A percentile compares a stretch with the other conserved stretches of the same genome.
Evolutionary conservation across 2,888 invertebrate genomes (phyloP).

Genomic region (Acanthosepion esculentum): DNA sequence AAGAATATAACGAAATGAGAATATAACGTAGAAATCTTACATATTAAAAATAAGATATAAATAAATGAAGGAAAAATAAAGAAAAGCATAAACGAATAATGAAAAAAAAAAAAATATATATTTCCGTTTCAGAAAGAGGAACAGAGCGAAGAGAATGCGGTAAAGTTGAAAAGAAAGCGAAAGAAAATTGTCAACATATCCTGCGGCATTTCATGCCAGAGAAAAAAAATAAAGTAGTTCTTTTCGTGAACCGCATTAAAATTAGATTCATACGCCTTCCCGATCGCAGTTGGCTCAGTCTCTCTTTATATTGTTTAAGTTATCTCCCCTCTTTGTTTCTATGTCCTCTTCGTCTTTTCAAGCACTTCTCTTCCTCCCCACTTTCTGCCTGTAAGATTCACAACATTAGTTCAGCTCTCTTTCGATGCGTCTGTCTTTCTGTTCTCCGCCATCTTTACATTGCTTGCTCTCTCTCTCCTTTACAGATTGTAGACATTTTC

Average conservation of each 20-base stretch:
- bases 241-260: background rate
- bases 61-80: background rate
- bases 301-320: no score
- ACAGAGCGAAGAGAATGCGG: background rate
- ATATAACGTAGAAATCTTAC: background rate
- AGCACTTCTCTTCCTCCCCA: no score
- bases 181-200: background rate
- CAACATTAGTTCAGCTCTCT: no score
- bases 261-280: background rate
- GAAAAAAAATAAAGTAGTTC: background rate
- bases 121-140: background rate
- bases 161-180: background rate
- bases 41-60: background rate
- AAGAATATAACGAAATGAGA: background rate
- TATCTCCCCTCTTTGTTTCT: no score
- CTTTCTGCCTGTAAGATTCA: no score
- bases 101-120: background rate
- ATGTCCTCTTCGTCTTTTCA: no score
- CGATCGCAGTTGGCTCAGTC: background rate
- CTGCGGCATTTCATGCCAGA: background rate
- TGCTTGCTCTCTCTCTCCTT: no score
- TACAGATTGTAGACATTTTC: no score
- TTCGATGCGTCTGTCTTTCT: no score
- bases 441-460: no score
- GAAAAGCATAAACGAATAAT: background rate